These are phyloP conservation scores for Ranitomeya variabilis DNA, from an alignment of 2,113 vertebrate genomes.

Conservation along the genomic window DNA sequence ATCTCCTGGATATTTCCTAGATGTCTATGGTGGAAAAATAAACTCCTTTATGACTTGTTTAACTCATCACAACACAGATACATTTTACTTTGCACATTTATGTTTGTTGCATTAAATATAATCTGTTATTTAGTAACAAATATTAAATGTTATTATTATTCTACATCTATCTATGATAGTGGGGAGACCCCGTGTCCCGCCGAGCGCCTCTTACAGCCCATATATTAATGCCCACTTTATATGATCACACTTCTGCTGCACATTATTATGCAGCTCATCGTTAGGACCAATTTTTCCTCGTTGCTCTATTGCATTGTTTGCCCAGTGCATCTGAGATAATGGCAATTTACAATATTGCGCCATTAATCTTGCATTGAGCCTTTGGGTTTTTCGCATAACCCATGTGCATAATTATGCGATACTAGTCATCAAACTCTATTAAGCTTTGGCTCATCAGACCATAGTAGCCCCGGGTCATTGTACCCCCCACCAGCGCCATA, in stretches of 20 bases:
- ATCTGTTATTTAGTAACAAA: too few relatives aligned
- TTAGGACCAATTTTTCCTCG: background rate
- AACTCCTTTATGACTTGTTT: too few relatives aligned
- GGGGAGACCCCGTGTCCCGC: background rate
- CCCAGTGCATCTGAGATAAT: constrained; percentile 3
- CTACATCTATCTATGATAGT: background rate
- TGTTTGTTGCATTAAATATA: too few relatives aligned
- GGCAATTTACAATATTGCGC: constrained; percentile 39
- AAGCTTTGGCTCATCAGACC: constrained; percentile 25
- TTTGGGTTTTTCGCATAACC: constrained; percentile 23
- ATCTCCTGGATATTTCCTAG: too few relatives aligned
- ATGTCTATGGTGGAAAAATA: too few relatives aligned
- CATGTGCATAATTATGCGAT: constrained; percentile 35
- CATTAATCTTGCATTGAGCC: constrained; percentile 31
- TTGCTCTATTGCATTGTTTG: constrained; percentile 33
- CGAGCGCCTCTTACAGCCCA: background rate
- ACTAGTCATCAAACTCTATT: constrained; percentile 30
- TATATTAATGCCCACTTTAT: background rate
- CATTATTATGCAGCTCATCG: background rate
- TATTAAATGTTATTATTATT: too few relatives aligned
- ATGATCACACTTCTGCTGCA: background rate
- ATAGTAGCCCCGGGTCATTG: background rate
- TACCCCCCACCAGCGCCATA: background rate
- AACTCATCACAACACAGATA: background rate
- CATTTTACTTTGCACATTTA: background rate